A percentile compares a stretch with the other conserved stretches of the same genome.
These are phyloP conservation scores for Passer montanus DNA, from an alignment of 2,113 vertebrate genomes.

Conservation along the genomic window DNA sequence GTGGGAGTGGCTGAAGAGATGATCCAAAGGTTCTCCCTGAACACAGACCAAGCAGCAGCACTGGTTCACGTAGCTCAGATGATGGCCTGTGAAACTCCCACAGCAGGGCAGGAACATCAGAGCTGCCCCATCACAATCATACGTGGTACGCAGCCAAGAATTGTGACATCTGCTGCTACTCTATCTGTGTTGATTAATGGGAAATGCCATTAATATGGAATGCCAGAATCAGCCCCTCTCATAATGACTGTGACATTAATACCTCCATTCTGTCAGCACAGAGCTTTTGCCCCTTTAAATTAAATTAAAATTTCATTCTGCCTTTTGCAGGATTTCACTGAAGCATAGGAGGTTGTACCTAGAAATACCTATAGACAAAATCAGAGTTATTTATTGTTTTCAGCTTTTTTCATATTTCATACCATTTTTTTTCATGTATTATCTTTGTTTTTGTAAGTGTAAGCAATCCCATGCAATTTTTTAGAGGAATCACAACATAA, in stretches of 20 bases:
- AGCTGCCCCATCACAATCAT: constrained; percentile 73
- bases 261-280: background rate
- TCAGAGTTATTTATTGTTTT: background rate
- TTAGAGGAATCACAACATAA: background rate
- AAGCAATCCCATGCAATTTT: background rate
- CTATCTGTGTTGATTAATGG: background rate
- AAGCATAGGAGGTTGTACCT: background rate
- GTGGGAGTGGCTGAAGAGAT: constrained; percentile 64
- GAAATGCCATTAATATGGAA: background rate
- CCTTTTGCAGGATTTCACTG: background rate
- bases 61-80: constrained; percentile 71
- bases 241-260: background rate
- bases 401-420: background rate
- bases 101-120: background rate
- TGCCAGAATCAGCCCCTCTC: background rate
- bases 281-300: background rate
- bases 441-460: background rate
- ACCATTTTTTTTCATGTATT: background rate
- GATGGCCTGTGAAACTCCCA: constrained; percentile 33
- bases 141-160: constrained; percentile 57
- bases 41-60: constrained; percentile 72
- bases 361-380: background rate
- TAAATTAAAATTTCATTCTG: background rate
- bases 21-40: constrained; percentile 66
- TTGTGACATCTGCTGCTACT: background rate